A percentile compares a stretch with the other conserved stretches of the same genome.
Conservation (phyloP, 2,113 vertebrate genomes). For the Colossoma macropomum region DNA sequence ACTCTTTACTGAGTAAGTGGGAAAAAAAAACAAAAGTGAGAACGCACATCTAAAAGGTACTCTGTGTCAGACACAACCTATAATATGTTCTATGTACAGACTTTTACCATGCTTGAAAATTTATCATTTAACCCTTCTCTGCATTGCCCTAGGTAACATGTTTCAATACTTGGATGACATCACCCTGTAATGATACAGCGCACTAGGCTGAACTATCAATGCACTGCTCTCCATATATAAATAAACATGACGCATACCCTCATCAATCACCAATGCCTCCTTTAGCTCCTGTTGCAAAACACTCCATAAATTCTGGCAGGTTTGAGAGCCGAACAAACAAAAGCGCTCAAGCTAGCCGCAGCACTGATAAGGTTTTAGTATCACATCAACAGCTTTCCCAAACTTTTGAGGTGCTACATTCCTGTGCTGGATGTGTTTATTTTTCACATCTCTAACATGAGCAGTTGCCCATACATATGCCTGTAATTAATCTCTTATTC, state of each 20-base stretch:
- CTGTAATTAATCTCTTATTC: conserved; percentile 5
- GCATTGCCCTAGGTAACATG: conserved; percentile 23
- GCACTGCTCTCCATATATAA: conserved; percentile 46
- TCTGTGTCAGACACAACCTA: not conserved
- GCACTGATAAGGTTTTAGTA: conserved; percentile 21
- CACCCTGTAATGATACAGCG: conserved; percentile 32
- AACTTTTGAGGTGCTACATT: conserved; percentile 29
- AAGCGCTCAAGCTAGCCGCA: not conserved
- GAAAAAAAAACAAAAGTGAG: not conserved
- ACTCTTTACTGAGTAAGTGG: not conserved
- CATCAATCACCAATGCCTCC: conserved; percentile 52
- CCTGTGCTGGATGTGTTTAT: conserved; percentile 27
- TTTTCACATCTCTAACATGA: conserved; percentile 22
- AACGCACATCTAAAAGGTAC: not conserved
- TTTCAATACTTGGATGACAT: conserved; percentile 48
- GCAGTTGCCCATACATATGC: not conserved
- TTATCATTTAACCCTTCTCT: conserved; percentile 5
- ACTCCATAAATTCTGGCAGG: conserved; percentile 47
- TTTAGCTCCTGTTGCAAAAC: conserved; percentile 55
- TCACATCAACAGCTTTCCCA: conserved; percentile 23
- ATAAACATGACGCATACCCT: conserved; percentile 51
- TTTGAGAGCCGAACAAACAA: conserved; percentile 28
- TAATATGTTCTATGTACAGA: not conserved
- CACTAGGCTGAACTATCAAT: conserved; percentile 29
- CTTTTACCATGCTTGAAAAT: not conserved